These are phyloP conservation scores for Danionella dracula DNA, from an alignment of 2,797 vertebrate genomes.

Conservation along the genomic window DNA sequence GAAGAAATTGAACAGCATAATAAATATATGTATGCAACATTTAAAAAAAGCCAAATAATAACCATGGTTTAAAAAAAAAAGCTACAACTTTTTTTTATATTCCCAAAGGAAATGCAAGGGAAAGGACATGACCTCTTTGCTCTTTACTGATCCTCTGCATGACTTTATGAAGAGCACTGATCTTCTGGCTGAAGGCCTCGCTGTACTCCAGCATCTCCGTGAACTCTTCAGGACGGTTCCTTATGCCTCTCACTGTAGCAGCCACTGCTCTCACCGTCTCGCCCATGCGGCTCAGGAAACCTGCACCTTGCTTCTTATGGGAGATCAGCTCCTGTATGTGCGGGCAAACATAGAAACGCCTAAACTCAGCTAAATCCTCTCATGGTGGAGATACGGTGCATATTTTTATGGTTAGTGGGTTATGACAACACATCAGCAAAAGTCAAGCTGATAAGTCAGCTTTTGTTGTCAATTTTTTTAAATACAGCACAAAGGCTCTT, in stretches of 20 bases:
- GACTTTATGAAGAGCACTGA: conserved; percentile 84
- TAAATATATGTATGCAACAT: no score
- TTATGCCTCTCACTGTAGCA: conserved; percentile 79
- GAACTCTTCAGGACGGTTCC: conserved; percentile 82
- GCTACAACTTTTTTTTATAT: no score
- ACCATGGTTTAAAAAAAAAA: no score
- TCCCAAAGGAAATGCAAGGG: no score
- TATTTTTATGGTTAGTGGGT: neutral
- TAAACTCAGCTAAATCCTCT: neutral
- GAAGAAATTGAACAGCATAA: no score
- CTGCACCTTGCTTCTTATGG: conserved; percentile 85
- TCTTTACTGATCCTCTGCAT: conserved; percentile 90
- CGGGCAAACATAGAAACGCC: neutral
- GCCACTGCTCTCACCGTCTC: conserved; percentile 85
- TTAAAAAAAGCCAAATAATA: no score
- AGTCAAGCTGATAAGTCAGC: neutral
- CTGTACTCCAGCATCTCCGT: conserved; percentile 79
- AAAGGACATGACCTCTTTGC: conserved; percentile 83
- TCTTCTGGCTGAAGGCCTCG: conserved; percentile 84
- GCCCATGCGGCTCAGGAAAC: conserved; percentile 86
- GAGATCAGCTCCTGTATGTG: conserved; percentile 80
- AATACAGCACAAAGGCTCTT: neutral
- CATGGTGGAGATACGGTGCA: neutral
- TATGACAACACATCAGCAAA: neutral
- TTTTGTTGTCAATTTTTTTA: neutral